Evolutionary conservation across 1,140 invertebrate species (phyloP), one percentile per base, ranked within the genome.

Genomic region (Tetramorium simillimum): DNA sequence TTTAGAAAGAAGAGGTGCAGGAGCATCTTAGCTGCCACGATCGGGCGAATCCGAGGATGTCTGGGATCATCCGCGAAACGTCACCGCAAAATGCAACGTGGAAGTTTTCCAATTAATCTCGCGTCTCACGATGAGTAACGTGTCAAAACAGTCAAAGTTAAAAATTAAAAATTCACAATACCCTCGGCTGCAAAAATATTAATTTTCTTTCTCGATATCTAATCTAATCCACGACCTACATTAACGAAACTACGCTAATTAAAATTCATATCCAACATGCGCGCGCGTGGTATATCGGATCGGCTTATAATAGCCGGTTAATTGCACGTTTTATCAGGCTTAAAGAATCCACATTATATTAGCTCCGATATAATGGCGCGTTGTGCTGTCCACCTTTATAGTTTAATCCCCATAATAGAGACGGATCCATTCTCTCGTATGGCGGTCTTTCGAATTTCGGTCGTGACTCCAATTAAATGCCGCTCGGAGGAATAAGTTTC

Each of bases 1-100:
- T 90, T 91, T 76, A 67, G 76, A 89, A 88, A 63, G 85, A 84
- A 80, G 60, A 18, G 18, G 18, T n/a, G 51, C 67, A 24, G 37
- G 40, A 37, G n/a, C 80, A 60, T 33, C 14, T 5, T 53, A 18
- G 40, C 43, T 60, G 62, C n/a, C 28, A 80, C 60, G 76, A 65
- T 63, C 43, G 37, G 18, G 24, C 3, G 12, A 12, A 18, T 21
- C 67, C 37, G 18, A 37, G 14, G 21, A 69, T 9, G 18, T 37
- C n/a, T 12, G 40, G 9, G 28, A 49, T 73, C 14, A 37, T 37
- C 1, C 14, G n/a, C n/a, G 18, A 60, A 16, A 72, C 24, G 12
- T 46, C 18, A 21, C 14, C 24, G 60, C 33, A 46, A 37, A 46
- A 16, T 40, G 53, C 43, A 24, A 24, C 63, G 46, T 18, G 3